These are phyloP conservation scores for Heteromyza rotundicornis DNA, from an alignment of 2,888 invertebrate species.

Conservation along the genomic window DNA sequence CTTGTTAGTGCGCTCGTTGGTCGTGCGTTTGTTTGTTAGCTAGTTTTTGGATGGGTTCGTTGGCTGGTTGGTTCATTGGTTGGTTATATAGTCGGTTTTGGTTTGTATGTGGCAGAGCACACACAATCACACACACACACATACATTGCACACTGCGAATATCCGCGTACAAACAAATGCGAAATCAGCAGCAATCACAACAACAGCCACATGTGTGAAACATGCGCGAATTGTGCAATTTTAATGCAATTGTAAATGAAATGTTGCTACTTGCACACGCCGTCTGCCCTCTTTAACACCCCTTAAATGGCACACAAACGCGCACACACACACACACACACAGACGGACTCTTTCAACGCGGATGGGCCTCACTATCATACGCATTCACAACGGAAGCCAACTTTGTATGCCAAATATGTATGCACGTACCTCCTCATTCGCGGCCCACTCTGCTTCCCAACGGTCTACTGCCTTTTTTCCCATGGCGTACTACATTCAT, in stretches of 20 bases:
- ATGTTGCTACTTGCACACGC: background rate
- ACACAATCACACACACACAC: background rate
- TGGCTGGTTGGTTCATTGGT: background rate
- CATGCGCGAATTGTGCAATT: constrained; percentile 16
- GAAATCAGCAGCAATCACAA: background rate
- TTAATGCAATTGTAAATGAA: constrained; percentile 14
- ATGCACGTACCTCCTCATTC: background rate
- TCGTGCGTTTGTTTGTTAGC: too few species aligned
- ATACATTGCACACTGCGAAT: background rate
- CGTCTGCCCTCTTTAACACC: background rate
- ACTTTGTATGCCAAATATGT: background rate
- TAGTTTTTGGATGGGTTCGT: too few species aligned
- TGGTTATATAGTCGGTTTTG: background rate
- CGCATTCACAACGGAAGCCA: constrained; percentile 1
- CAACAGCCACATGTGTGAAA: constrained; percentile 20
- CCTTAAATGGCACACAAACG: background rate
- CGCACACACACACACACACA: background rate
- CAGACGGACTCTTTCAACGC: too few species aligned
- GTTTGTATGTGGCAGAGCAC: background rate
- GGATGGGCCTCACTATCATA: too few species aligned
- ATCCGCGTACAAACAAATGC: background rate
- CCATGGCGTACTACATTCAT: constrained; percentile 10
- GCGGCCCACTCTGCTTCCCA: background rate
- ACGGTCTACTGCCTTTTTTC: constrained; percentile 1
- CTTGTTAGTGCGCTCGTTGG: background rate